Base-by-base conservation (phyloP, 2,113 vertebrate genomes). In the Thymallus thymallus region DNA sequence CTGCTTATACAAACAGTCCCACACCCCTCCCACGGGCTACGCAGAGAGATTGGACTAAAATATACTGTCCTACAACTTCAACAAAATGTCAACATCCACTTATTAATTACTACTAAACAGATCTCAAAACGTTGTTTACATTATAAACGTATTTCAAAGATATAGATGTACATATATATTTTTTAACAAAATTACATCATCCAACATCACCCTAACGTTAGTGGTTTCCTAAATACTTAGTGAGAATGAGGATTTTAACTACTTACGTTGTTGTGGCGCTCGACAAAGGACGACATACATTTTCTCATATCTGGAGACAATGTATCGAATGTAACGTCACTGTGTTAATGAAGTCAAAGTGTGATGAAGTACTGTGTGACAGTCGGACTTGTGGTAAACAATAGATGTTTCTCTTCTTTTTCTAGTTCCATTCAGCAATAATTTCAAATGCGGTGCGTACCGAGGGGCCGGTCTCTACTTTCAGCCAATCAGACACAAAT, bases 401-500 rank as follows among this genome's bases (percentile, higher is more conserved):
- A 60, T 45, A 0, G 20, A 48, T 46, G 68, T 81, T 86, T 76
- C 81, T 76, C 77, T 76, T 73, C n/a, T 79, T 80, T 45, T 77
- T 73, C 76, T 74, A 74, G 69, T 78, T 85, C 84, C 84, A 86
- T 88, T 88, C 86, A n/a, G 85, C 76, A 83, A 79, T 76, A 45
- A 62, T 87, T 88, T 90, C 80, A 79, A 89, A 84, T 24, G 29
- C 83, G 71, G 82, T 72, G 80, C 35, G 62, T 41, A 5, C 68
- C 48, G 4, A 12, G 14, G 13, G 46, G 80, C 85, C 74, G 71
- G 86, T 69, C 68, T 76, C 24, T 0, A 0, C 6, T 0, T 2
- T 5, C 69, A 16, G 7, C 94, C 94, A 95, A 94, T 94, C 46
- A 32, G 18, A 58, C 26, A 6, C 83, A 90, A 91, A 94, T 93